Base-by-base conservation (phyloP, 2,888 invertebrate species). In the Epiblema foenella region DNA sequence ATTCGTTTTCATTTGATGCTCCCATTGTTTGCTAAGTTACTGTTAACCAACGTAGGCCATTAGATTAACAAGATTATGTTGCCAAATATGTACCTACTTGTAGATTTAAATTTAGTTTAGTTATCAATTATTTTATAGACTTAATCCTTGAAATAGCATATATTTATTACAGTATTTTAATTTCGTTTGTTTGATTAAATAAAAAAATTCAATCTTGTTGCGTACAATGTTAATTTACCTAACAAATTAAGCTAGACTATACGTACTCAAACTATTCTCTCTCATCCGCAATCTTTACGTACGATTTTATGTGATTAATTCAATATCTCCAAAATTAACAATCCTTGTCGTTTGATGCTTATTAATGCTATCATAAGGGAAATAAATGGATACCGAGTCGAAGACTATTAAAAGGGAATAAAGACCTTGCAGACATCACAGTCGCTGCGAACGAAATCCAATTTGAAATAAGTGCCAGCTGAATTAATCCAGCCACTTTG, bases 391-490 rank as follows among this genome's bases (percentile, higher is more conserved):
- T 75, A 77, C 81, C 82, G 84, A 86, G 81, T 84, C 79, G 83
- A 83, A 85, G 88, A 89, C 86, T 88, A 89, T 90, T 88, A 89
- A 87, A 87, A 87, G 85, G 85, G 85, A 89, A 87, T 88, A 84
- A 88, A 86, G 84, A 82, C 83, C 85, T 84, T 79, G 81, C 83
- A 78, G 82, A 80, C 81, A 81, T 82, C 82, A 76, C 79, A 85
- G 82, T 84, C 86, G 85, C 83, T 84, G 81, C 81, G 84, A 88
- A 83, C 83, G 87, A 90, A 93, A 92, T 92, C 90, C 92, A 92
- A 93, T 93, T 93, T 90, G 91, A 91, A 91, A 92, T 93, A 93
- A 93, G 93, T 93, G 92, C 91, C 89, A 88, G 88, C 89, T 89
- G 93, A 93, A 93, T 93, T 93, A 93, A 93, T 93, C 92, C 91